Base-by-base conservation (phyloP, 2,888 invertebrate species). In the Acrobasis repandana region DNA sequence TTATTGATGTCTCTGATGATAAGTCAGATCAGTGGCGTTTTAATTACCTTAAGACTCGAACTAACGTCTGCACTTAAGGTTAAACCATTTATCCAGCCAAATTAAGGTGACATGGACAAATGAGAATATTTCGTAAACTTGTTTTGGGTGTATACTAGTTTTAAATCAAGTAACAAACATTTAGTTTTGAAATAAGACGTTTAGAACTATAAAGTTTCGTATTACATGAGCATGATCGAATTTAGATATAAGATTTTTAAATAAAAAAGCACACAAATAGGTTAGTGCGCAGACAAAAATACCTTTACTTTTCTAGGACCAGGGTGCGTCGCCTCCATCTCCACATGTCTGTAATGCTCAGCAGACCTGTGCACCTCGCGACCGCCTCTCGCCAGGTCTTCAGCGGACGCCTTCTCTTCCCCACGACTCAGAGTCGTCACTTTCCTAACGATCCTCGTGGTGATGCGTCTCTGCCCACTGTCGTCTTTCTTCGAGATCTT, bases 371-470 rank as follows among this genome's bases (percentile, higher is more conserved):
- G 93, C 65, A 94, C 89, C 68, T 93, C 93, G 65, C 93, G 91
- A 16, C 93, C 94, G 62, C 93, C 90, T 79, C 94, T 94, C 57
- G 93, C 90, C 73, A 96, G 82, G 79, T 96, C 95, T 78, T 97
- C 96, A 46, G 95, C 93, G 34, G 94, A 93, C 66, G 95, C 94
- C 72, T 95, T 94, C 83, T 97, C 97, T 82, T 97, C 97, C 48
- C 97, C 97, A 15, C 97, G 93, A 66, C 97, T 96, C 70, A 98
- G 83, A 2, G 97, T 97, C 43, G 97, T 98, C 73, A 98, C 97
- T 85, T 97, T 97, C 66, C 97, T 93, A 58, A 97, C 95, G 67
- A 97, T 96, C 79, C 96, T 95, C 50, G 97, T 96, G 33, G 97
- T 97, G 69, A 97, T 96, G 70, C 97, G 94, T 65, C 96, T 93